These are phyloP conservation scores for Latrodectus elegans DNA, from an alignment of 2,888 invertebrate species.

Conservation along the genomic window DNA sequence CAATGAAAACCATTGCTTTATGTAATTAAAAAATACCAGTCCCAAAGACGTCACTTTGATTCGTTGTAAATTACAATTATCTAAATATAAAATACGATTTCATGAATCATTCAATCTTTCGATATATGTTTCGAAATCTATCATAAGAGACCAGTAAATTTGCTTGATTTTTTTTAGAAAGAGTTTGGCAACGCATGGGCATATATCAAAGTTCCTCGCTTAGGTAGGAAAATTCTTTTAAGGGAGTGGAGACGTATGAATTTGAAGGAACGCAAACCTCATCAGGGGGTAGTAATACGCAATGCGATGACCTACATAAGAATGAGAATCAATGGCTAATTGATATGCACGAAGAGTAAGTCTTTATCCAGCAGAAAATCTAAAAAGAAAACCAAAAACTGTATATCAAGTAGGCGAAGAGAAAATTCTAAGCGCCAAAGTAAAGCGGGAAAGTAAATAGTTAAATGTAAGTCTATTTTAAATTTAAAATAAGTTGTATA, in stretches of 20 bases:
- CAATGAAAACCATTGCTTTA: too few species aligned
- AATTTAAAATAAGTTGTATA: too few species aligned
- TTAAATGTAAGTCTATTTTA: too few species aligned
- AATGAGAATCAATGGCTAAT: constrained; percentile 2
- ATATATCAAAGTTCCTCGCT: background rate
- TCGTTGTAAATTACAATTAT: too few species aligned
- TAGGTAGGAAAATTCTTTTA: background rate
- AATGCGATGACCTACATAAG: constrained; percentile 21
- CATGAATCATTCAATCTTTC: background rate
- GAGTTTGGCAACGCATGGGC: background rate
- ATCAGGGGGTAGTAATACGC: background rate
- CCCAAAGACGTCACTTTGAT: too few species aligned
- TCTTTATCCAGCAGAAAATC: too few species aligned
- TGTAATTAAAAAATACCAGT: too few species aligned
- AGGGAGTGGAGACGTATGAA: background rate
- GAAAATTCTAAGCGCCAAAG: background rate
- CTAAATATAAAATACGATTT: background rate
- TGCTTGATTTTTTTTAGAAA: background rate
- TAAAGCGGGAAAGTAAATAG: background rate
- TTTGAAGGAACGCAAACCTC: background rate
- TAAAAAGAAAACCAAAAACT: background rate
- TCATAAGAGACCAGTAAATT: background rate
- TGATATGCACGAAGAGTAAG: background rate
- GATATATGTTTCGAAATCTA: background rate
- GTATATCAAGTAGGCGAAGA: background rate